phyloP scores from a whole-genome alignment of 2,113 vertebrate genomes.

The Dryoscopus gambensis region DNA sequence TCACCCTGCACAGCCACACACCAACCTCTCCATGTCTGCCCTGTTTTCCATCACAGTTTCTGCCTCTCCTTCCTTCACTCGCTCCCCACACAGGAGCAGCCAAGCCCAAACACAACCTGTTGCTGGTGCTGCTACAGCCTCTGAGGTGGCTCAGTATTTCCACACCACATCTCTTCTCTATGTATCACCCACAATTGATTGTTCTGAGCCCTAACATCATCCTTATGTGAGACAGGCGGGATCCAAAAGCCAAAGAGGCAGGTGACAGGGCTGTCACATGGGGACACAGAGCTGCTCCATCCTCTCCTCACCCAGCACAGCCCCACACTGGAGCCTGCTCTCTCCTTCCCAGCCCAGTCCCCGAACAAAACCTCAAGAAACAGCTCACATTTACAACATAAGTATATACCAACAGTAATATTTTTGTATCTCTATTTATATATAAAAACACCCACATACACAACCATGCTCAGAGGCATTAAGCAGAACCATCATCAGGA shows the following conservation, averaged over 20 bases:
- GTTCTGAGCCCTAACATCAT: not conserved
- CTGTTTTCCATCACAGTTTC: accelerated
- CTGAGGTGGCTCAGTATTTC: not conserved
- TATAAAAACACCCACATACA: not conserved
- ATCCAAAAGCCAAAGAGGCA: not conserved
- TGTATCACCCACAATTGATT: not conserved
- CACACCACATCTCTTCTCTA: not conserved
- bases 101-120: not conserved
- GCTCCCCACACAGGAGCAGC: not conserved
- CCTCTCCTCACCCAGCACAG: not conserved
- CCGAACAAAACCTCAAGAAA: accelerated
- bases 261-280: not conserved
- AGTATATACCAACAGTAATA: accelerated
- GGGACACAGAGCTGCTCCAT: not conserved
- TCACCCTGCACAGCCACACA: accelerated
- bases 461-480: not conserved
- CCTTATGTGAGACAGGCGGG: not conserved
- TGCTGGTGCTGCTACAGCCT: not conserved
- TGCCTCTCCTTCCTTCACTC: not conserved
- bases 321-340: not conserved
- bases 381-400: not conserved
- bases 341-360: not conserved
- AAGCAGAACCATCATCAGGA: not conserved
- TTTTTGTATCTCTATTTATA: accelerated
- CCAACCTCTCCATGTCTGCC: accelerated